Evolutionary conservation across 2,888 invertebrate species (phyloP).

Genomic region (Chrysomela aeneicollis): DNA sequence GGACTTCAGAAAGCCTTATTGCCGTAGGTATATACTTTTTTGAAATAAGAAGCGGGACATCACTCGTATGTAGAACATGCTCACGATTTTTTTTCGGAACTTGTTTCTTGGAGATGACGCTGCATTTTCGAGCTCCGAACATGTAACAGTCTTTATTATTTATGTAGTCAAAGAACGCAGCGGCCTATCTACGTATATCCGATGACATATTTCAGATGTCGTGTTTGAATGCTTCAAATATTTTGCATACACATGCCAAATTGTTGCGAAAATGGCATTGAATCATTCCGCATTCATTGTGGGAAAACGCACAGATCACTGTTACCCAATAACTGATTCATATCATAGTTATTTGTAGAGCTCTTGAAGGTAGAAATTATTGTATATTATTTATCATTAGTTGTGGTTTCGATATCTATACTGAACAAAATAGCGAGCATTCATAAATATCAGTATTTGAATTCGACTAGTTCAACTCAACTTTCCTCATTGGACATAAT

Average conservation of each 20-base stretch:
- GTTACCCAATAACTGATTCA: not conserved
- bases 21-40: not conserved
- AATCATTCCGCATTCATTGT: slow-evolving; percentile 17
- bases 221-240: slow-evolving; percentile 42
- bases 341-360: not conserved
- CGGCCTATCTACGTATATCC: slow-evolving; percentile 43
- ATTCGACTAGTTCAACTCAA: too few relatives aligned
- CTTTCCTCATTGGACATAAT: too few relatives aligned
- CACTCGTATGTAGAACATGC: slow-evolving; percentile 16
- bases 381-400: too few relatives aligned
- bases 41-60: not conserved
- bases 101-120: slow-evolving; percentile 40
- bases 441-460: too few relatives aligned
- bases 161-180: slow-evolving; percentile 45
- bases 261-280: slow-evolving; percentile 28
- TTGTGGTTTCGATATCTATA: too few relatives aligned
- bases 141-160: slow-evolving; percentile 49
- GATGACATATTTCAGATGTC: slow-evolving; percentile 50
- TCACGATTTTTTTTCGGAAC: slow-evolving; percentile 19
- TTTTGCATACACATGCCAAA: slow-evolving; percentile 44
- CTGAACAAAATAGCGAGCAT: too few relatives aligned
- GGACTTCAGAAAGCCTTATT: not conserved
- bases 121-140: slow-evolving; percentile 40
- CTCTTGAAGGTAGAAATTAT: too few relatives aligned
- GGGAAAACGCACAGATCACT: not conserved